These are phyloP conservation scores for Cremastinae sp. DNA, from an alignment of 2,888 invertebrate genomes.

Conservation along the genomic window DNA sequence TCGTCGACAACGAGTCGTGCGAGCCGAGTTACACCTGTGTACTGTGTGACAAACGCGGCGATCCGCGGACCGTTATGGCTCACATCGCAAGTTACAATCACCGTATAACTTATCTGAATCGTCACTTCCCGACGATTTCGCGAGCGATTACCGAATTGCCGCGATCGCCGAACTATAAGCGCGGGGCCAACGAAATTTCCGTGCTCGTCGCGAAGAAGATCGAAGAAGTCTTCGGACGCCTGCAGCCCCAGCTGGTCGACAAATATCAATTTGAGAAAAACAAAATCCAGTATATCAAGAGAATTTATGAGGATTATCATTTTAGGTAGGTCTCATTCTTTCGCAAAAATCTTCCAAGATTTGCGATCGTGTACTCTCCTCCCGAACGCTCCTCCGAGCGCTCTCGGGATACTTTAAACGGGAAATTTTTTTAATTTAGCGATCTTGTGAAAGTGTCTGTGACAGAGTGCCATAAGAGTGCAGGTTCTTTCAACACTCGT, in stretches of 20 bases:
- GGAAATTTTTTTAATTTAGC: slow-evolving; percentile 11
- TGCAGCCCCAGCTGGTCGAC: slow-evolving; percentile 85
- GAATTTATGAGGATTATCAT: slow-evolving; percentile 86
- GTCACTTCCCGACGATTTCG: slow-evolving; percentile 84
- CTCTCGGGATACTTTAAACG: background rate
- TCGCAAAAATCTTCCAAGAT: background rate
- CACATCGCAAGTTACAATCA: slow-evolving; percentile 91
- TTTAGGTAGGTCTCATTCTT: slow-evolving; percentile 80
- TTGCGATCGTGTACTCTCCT: background rate
- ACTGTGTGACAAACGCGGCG: slow-evolving; percentile 89
- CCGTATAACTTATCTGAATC: slow-evolving; percentile 86
- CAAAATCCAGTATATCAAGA: slow-evolving; percentile 82
- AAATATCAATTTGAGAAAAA: slow-evolving; percentile 86
- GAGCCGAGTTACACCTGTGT: slow-evolving; percentile 90
- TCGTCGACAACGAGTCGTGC: slow-evolving; percentile 84
- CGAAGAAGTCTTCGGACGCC: slow-evolving; percentile 88
- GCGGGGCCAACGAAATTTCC: slow-evolving; percentile 79
- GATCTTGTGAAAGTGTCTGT: slow-evolving; percentile 6
- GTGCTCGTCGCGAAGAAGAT: slow-evolving; percentile 85
- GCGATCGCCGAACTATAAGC: slow-evolving; percentile 82
- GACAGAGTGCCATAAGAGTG: slow-evolving; percentile 26
- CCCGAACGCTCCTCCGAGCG: background rate
- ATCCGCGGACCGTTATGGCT: slow-evolving; percentile 88
- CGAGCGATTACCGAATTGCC: slow-evolving; percentile 84
- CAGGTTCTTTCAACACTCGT: slow-evolving; percentile 16